phyloP scores from a whole-genome alignment of 2,888 invertebrate genomes.

The Limenitis camilla region DNA sequence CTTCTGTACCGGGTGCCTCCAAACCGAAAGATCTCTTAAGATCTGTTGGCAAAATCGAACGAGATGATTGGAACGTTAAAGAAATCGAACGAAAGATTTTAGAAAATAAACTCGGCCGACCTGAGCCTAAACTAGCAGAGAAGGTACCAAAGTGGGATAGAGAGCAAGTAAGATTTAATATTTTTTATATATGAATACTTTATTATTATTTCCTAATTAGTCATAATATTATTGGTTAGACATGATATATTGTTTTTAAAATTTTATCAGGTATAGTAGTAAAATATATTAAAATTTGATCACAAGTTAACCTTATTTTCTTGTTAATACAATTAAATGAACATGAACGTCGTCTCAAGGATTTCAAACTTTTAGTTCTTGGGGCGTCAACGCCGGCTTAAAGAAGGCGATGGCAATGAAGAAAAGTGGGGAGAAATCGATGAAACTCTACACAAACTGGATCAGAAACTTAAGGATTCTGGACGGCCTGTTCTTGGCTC shows the following conservation, averaged over 20 bases:
- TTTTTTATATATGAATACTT: not conserved
- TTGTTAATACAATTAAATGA: no score
- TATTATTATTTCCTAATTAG: not conserved
- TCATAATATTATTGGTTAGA: not conserved
- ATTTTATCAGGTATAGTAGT: not conserved
- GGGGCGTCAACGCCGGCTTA: slow-evolving; percentile 53
- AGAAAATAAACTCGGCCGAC: slow-evolving; percentile 81
- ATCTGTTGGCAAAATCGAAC: slow-evolving; percentile 91
- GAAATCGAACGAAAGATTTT: slow-evolving; percentile 92
- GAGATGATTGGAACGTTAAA: slow-evolving; percentile 92
- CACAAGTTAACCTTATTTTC: no score
- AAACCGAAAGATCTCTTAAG: slow-evolving; percentile 90
- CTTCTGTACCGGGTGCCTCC: slow-evolving; percentile 67
- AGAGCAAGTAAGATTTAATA: slow-evolving; percentile 75
- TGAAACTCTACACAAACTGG: slow-evolving; percentile 54
- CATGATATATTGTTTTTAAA: not conserved
- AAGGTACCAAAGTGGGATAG: slow-evolving; percentile 94
- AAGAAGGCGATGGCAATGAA: slow-evolving; percentile 53
- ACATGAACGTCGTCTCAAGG: not conserved
- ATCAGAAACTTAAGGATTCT: slow-evolving; percentile 56
- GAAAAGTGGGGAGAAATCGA: slow-evolving; percentile 65
- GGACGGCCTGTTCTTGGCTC: slow-evolving; percentile 62
- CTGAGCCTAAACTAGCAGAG: slow-evolving; percentile 76
- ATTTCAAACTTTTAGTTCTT: slow-evolving; percentile 41
- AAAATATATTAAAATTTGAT: no score